Evolutionary conservation across 2,797 vertebrate species (phyloP).

Genomic region (Myripristis murdjan): DNA sequence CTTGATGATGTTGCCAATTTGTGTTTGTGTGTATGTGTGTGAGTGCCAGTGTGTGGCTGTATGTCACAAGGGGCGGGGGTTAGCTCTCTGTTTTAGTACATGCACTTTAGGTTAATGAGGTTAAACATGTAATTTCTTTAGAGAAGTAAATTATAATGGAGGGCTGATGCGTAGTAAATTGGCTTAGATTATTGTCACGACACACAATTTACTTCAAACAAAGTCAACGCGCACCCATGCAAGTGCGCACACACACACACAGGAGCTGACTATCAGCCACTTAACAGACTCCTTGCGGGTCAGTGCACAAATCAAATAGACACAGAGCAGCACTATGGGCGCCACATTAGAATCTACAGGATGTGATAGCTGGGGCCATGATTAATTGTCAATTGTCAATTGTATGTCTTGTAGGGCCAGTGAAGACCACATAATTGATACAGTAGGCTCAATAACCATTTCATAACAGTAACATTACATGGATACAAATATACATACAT

Average conservation of each 20-base stretch:
- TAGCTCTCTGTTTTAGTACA: conserved; percentile 70
- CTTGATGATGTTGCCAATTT: conserved; percentile 68
- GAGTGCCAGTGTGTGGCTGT: no score
- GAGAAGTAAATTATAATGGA: conserved; percentile 81
- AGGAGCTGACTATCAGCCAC: no score
- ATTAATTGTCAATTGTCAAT: conserved; percentile 75
- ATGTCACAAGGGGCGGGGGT: conserved; percentile 38
- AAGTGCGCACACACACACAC: conserved; percentile 16
- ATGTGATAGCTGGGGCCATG: conserved; percentile 63
- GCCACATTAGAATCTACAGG: conserved; percentile 60
- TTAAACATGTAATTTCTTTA: conserved; percentile 79
- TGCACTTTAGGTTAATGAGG: conserved; percentile 82
- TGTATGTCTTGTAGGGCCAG: conserved; percentile 52
- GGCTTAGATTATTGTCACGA: conserved; percentile 82
- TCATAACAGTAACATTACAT: no score
- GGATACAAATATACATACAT: no score
- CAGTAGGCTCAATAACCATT: conserved; percentile 23
- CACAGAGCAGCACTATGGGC: conserved; percentile 70
- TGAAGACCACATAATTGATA: conserved; percentile 66
- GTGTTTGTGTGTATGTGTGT: conserved; percentile 50
- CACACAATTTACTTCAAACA: conserved; percentile 81
- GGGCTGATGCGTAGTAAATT: conserved; percentile 84
- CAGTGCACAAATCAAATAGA: conserved; percentile 85
- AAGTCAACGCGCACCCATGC: conserved; percentile 65
- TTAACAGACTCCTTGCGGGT: conserved; percentile 81